phyloP scores from a whole-genome alignment of 2,888 invertebrate genomes.

The Drosophila kuntzei region DNA sequence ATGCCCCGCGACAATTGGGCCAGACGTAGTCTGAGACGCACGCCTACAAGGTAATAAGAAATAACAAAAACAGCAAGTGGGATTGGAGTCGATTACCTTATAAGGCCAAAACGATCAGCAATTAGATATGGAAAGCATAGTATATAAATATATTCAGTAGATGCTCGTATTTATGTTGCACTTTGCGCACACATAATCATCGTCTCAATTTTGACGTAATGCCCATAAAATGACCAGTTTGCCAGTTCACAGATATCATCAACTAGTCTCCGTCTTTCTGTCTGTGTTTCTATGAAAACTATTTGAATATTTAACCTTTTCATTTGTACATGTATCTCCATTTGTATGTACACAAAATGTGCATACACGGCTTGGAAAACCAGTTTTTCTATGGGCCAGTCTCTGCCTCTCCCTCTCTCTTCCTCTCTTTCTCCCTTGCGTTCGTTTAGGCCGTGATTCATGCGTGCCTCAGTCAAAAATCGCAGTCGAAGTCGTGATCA shows the following conservation, averaged over 20 bases:
- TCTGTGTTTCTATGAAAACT: conserved; percentile 33
- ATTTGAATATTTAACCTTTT: conserved; percentile 77
- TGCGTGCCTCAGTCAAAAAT: conserved; percentile 61
- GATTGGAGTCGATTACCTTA: conserved; percentile 25
- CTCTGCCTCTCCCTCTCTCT: conserved; percentile 18
- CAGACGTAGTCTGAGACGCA: conserved; percentile 92
- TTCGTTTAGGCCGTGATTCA: conserved; percentile 71
- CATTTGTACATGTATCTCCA: conserved; percentile 22
- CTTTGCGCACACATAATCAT: conserved; percentile 39
- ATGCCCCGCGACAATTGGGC: conserved; percentile 94
- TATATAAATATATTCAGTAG: conserved; percentile 1
- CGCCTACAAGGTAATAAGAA: conserved; percentile 90
- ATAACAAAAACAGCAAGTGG: conserved; percentile 4
- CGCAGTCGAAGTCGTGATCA: conserved; percentile 42
- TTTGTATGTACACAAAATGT: conserved; percentile 50
- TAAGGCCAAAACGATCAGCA: conserved; percentile 42
- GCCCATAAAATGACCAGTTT: conserved; percentile 48
- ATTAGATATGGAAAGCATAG: conserved; percentile 52
- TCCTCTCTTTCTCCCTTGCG: conserved; percentile 1
- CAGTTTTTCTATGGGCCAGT: conserved; percentile 57
- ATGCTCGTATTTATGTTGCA: conserved; percentile 12
- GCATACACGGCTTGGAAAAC: conserved; percentile 54
- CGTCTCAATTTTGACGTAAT: conserved; percentile 61
- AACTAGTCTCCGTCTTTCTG: conserved; percentile 9
- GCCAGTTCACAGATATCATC: conserved; percentile 30